These are phyloP conservation scores for Polylopha cassiicola DNA, from an alignment of 2,888 invertebrate species.

Conservation along the genomic window DNA sequence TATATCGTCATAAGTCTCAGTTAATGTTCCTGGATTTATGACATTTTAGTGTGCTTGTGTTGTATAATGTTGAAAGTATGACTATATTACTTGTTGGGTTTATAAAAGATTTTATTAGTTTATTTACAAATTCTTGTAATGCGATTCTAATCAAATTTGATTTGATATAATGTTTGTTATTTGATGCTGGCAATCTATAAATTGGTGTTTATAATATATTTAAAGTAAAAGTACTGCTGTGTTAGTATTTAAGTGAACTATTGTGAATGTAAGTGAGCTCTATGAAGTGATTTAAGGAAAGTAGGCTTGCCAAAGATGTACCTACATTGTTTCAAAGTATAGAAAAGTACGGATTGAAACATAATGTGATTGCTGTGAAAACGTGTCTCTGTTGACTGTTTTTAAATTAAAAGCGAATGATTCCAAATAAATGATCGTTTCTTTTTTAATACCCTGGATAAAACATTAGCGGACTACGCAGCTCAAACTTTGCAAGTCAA, in stretches of 20 bases:
- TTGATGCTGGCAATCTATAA: slow-evolving; percentile 13
- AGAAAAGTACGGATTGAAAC: slow-evolving; percentile 33
- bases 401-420: slow-evolving; percentile 58
- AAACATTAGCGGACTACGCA: too few relatives aligned
- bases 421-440: slow-evolving; percentile 15
- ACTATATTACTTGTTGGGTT: too few relatives aligned
- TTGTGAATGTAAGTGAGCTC: slow-evolving; percentile 20
- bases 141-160: neutral
- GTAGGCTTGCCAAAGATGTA: slow-evolving; percentile 47
- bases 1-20: too few relatives aligned
- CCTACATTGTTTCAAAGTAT: slow-evolving; percentile 37
- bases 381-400: slow-evolving; percentile 64
- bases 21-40: too few relatives aligned
- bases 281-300: slow-evolving; percentile 18
- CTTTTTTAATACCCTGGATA: too few relatives aligned
- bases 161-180: slow-evolving; percentile 2
- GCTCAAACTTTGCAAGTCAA: too few relatives aligned
- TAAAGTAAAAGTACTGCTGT: slow-evolving; percentile 16
- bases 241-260: slow-evolving; percentile 15
- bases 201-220: slow-evolving; percentile 20
- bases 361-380: slow-evolving; percentile 42
- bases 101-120: too few relatives aligned
- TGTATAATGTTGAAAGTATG: too few relatives aligned
- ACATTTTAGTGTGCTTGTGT: too few relatives aligned
- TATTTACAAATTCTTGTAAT: too few relatives aligned